phyloP scores from a whole-genome alignment of 2,797 vertebrate genomes.

The Acropternis orthonyx region DNA sequence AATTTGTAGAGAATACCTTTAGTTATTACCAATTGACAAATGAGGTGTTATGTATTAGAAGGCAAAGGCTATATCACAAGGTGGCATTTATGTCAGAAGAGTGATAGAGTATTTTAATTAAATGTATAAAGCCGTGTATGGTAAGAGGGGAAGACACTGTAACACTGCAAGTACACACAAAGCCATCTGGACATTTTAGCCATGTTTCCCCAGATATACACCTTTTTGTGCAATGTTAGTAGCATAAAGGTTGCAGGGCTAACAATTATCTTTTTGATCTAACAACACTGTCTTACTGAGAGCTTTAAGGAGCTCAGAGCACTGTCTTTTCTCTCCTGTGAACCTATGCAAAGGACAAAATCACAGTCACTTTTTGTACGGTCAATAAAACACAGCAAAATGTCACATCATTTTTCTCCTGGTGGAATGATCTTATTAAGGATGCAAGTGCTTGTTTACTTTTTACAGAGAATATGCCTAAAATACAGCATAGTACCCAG shows the following conservation, averaged over 20 bases:
- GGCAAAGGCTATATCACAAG: not conserved
- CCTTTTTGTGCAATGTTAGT: not conserved
- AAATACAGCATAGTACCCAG: not conserved
- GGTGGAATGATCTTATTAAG: not conserved
- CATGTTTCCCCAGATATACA: not conserved
- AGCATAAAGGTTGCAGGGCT: slow-evolving; percentile 15
- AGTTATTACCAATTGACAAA: slow-evolving; percentile 28
- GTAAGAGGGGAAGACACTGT: not conserved
- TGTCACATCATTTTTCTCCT: not conserved
- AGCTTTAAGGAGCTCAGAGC: slow-evolving; percentile 35
- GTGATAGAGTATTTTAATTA: slow-evolving; percentile 62
- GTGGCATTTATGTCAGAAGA: slow-evolving; percentile 15
- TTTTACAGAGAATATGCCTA: not conserved
- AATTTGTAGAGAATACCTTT: slow-evolving; percentile 1
- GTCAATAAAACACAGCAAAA: not conserved
- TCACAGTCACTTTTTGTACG: not conserved
- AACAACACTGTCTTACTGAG: slow-evolving; percentile 21
- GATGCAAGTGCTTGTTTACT: not conserved
- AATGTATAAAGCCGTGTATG: not conserved
- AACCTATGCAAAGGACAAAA: slow-evolving; percentile 28
- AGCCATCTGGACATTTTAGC: not conserved
- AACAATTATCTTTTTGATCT: slow-evolving; percentile 52
- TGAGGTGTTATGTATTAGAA: slow-evolving; percentile 17
- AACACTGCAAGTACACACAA: not conserved
- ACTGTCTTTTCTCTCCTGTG: slow-evolving; percentile 16